Evolutionary conservation across 2,113 vertebrate species (phyloP), one percentile per base, ranked within the genome.

Genomic region (Phoenicopterus ruber): DNA sequence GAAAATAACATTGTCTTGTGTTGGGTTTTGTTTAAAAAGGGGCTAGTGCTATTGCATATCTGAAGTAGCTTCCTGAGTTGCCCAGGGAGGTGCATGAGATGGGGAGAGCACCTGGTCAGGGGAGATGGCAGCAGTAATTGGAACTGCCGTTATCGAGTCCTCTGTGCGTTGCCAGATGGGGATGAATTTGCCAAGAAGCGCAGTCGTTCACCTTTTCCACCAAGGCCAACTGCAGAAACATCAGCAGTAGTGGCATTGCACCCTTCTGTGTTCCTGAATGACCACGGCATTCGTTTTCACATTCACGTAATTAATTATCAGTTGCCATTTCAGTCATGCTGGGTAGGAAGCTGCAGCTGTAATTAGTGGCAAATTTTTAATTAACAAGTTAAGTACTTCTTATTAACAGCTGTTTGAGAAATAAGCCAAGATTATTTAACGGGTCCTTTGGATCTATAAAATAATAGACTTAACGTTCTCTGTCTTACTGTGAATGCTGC

Each of bases 351-450:
- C 54, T 87, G 78, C 86, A 87, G 86, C 71, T 93, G 73, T 78
- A 91, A 94, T 93, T 90, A 93, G 40, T 73, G 58, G 49, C 29
- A 91, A 82, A 65, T 85, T 94, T 95, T 96, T 94, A 92, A 93
- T 94, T 95, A 96, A 87, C 82, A 82, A 85, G 58, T 85, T 94
- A 91, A 94, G 54, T 76, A 77, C 81, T 82, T 87, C 66, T 90
- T 94, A 93, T 91, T 87, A 91, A 76, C 81, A 94, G 87, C 89
- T 95, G 86, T 52, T 71, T 86, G 87, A 89, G 55, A 96, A 93
- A 82, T 76, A 90, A 91, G 70, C 25, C 52, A 83, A 71, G 40
- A 86, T 93, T 95, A 86, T 91, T 92, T 88, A 96, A 88, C 86
- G 49, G 18, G 28, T 90, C 90, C 65, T 73, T 86, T 79, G 80